Percentiles rank a stretch among this genome's conserved stretches.
phyloP scores from a whole-genome alignment of 2,797 vertebrate genomes.

The Lepilemur septentrionalis region DNA sequence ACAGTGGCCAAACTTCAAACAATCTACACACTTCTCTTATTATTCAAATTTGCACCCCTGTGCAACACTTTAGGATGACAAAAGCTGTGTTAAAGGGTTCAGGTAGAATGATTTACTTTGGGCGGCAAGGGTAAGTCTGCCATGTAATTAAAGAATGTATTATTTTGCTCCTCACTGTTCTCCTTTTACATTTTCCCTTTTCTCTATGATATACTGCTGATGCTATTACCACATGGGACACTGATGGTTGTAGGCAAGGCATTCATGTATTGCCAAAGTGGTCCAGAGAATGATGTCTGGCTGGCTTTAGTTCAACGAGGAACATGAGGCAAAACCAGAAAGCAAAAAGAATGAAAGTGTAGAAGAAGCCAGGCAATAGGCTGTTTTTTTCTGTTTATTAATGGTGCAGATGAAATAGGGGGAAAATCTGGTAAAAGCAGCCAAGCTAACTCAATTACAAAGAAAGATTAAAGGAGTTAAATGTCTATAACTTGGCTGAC shows the following conservation, averaged over 20 bases:
- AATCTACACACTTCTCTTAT: conserved; percentile 20
- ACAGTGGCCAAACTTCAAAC: conserved; percentile 34
- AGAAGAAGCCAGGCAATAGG: conserved; percentile 42
- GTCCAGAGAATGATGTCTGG: conserved; percentile 42
- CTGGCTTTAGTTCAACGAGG: conserved; percentile 61
- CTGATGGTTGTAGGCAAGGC: conserved; percentile 18
- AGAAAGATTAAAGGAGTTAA: conserved; percentile 72
- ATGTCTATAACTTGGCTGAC: conserved; percentile 66
- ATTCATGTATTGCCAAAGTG: conserved; percentile 61
- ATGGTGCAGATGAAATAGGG: conserved; percentile 41
- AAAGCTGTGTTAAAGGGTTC: conserved; percentile 41
- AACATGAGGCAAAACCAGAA: conserved; percentile 53
- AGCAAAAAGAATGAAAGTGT: conserved; percentile 36
- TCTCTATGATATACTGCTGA: conserved; percentile 35
- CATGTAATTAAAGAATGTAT: conserved; percentile 49
- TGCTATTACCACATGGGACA: conserved; percentile 19
- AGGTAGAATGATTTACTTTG: conserved; percentile 4
- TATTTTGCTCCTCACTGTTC: conserved; percentile 52
- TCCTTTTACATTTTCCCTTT: conserved; percentile 54
- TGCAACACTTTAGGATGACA: not conserved
- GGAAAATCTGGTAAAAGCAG: conserved; percentile 36
- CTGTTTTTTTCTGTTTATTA: conserved; percentile 51
- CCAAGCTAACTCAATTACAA: conserved; percentile 65
- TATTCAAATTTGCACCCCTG: not conserved
- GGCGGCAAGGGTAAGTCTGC: not conserved